Evolutionary conservation across 2,797 vertebrate genomes (phyloP), one percentile per base, ranked within the genome.

Genomic region (Myotis vivesi): DNA sequence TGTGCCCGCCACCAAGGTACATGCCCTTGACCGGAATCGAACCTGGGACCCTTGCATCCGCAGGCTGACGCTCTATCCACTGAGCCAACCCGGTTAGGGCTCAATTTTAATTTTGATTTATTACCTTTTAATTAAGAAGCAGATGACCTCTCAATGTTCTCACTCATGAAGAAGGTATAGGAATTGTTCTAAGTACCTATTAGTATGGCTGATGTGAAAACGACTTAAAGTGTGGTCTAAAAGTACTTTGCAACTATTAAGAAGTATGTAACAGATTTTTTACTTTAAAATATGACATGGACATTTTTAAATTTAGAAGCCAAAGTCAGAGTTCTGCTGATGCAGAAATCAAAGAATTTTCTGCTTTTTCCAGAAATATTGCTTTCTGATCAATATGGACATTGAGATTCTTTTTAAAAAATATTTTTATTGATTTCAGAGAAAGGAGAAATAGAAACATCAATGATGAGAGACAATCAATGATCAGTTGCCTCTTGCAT

Each of bases 41-140:
- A 44, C 8, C 41, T 44, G 41, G 41, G 41, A 44, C 41, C 41
- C 41, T 44, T 44, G 41, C 8, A 44, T 44, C 41, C 1, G 8
- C 8, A 44, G 41, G 41, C 2, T 2, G 8, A 44, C 8, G 41
- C 41, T 41, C 41, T 41, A 8, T 41, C 41, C 41, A 41, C 41
- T 44, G 41, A 44, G 41, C 41, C 41, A 44, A 9, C 2, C 41
- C 2, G 41, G 41, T 44, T 44, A 44, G 41, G 41, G 41, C 36
- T 92, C 25, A 51, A 57, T 87, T 87, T 83, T 87, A 57, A 59
- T 55, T 93, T 89, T 82, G 49, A 30, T 77, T 75, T 33, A 41
- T 81, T 92, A 76, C 20, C 16, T 80, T 94, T 89, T 79, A 79
- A 51, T 84, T 83, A 57, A 72, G 49, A 76, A 72, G 28, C 2